These are phyloP conservation scores for Heterodera carotae DNA, from an alignment of 1,140 invertebrate genomes.

Conservation along the genomic window DNA sequence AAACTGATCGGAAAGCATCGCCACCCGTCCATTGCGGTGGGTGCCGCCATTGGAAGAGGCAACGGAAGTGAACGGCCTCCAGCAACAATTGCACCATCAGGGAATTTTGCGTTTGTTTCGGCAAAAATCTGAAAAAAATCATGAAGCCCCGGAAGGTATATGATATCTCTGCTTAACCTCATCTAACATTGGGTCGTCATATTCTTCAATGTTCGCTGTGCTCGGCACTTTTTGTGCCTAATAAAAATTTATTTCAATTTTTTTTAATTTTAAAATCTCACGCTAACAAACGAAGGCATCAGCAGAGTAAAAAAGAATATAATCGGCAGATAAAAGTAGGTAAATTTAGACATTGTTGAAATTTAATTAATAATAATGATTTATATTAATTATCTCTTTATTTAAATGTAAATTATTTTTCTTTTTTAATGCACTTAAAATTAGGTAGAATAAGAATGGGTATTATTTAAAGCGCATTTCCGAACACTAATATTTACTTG, in stretches of 20 bases:
- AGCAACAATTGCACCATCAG: conserved; percentile 2
- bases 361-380: too few species aligned
- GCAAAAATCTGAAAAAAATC: conserved; percentile 14
- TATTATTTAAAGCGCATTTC: too few species aligned
- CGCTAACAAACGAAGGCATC: not conserved
- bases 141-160: not conserved
- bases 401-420: too few species aligned
- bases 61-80: not conserved
- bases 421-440: too few species aligned
- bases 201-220: conserved; percentile 25
- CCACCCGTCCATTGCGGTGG: not conserved
- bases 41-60: not conserved
- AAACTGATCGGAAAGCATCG: too few species aligned
- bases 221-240: conserved; percentile 30
- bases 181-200: conserved; percentile 20
- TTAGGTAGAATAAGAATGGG: too few species aligned
- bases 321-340: not conserved
- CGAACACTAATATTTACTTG: too few species aligned
- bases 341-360: too few species aligned
- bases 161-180: not conserved
- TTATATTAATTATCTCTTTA: too few species aligned
- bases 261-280: not conserved
- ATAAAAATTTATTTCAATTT: not conserved
- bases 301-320: not conserved
- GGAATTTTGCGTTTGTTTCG: conserved; percentile 22